These are phyloP conservation scores for Drosophila ficusphila DNA, from an alignment of 1,140 invertebrate species.

Conservation along the genomic window DNA sequence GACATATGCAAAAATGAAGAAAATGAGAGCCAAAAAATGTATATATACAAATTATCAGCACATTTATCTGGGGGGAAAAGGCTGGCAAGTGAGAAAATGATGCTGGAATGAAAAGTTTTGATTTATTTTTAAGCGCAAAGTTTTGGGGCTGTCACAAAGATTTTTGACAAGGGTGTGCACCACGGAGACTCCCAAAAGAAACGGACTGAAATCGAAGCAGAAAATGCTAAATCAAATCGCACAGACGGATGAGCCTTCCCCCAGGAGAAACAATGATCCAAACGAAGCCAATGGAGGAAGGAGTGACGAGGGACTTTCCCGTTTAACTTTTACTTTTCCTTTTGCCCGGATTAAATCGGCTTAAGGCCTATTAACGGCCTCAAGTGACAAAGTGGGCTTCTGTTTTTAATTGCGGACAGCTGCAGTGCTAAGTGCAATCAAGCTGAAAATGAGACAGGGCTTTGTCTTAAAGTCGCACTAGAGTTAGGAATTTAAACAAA, in stretches of 20 bases:
- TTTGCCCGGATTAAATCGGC: slow-evolving; percentile 35
- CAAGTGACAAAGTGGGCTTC: slow-evolving; percentile 32
- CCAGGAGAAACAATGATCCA: slow-evolving; percentile 20
- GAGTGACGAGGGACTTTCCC: not conserved
- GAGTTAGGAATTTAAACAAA: slow-evolving; percentile 2
- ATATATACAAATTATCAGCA: slow-evolving; percentile 45
- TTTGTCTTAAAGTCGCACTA: not conserved
- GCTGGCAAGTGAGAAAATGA: slow-evolving; percentile 12
- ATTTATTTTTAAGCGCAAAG: slow-evolving; percentile 54
- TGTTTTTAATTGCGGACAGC: slow-evolving; percentile 39
- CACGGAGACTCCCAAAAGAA: slow-evolving; percentile 11
- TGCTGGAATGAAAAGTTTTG: slow-evolving; percentile 45
- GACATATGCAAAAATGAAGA: slow-evolving; percentile 43
- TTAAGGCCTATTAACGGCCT: slow-evolving; percentile 37
- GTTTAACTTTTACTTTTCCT: slow-evolving; percentile 33
- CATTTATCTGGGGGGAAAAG: slow-evolving; percentile 22
- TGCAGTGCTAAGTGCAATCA: slow-evolving; percentile 33
- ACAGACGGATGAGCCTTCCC: not conserved
- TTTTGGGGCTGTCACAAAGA: slow-evolving; percentile 44
- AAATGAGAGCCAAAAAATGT: slow-evolving; percentile 13
- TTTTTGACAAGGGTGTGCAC: slow-evolving; percentile 44
- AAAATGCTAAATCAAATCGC: slow-evolving; percentile 42
- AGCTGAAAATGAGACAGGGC: slow-evolving; percentile 21
- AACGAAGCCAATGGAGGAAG: slow-evolving; percentile 19
- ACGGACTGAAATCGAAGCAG: slow-evolving; percentile 36